Conservation (phyloP, 1,140 invertebrate species). For the Rhagoletis pomonella region DNA sequence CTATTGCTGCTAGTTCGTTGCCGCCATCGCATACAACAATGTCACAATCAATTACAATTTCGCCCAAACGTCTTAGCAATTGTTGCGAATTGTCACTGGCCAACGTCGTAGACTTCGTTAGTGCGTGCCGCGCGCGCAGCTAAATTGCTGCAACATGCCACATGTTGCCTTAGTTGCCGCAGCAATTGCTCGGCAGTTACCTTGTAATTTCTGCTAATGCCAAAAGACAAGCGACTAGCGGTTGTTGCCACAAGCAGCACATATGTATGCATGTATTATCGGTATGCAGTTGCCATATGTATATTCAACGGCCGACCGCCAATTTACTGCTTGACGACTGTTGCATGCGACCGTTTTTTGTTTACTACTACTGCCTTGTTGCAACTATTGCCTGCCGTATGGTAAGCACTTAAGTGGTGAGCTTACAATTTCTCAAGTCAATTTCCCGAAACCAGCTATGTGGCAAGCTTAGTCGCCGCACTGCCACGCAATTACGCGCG, state of each 20-base stretch:
- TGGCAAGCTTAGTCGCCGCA: not conserved
- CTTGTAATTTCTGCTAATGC: conserved; percentile 19
- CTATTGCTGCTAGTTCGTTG: not conserved
- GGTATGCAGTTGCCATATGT: not conserved
- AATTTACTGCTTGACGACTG: conserved; percentile 42
- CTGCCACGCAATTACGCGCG: conserved; percentile 26
- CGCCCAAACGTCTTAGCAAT: not conserved
- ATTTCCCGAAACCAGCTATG: not conserved
- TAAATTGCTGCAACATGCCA: conserved; percentile 13
- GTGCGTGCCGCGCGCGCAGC: conserved; percentile 15
- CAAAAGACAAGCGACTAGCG: not conserved
- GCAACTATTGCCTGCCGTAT: not conserved
- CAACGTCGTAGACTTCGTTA: not conserved
- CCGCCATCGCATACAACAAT: conserved; percentile 37
- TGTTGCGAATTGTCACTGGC: not conserved
- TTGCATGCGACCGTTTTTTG: conserved; percentile 30
- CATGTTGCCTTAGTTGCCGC: not conserved
- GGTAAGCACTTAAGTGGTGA: conserved; percentile 18
- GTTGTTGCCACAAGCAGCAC: not conserved
- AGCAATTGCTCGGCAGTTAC: not conserved
- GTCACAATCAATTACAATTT: conserved; percentile 49
- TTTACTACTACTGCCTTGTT: not conserved
- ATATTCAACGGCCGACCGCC: not conserved
- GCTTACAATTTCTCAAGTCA: conserved; percentile 33
- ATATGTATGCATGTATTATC: not conserved